phyloP scores from a whole-genome alignment of 2,797 vertebrate species.

The Kryptolebias ocellatus region DNA sequence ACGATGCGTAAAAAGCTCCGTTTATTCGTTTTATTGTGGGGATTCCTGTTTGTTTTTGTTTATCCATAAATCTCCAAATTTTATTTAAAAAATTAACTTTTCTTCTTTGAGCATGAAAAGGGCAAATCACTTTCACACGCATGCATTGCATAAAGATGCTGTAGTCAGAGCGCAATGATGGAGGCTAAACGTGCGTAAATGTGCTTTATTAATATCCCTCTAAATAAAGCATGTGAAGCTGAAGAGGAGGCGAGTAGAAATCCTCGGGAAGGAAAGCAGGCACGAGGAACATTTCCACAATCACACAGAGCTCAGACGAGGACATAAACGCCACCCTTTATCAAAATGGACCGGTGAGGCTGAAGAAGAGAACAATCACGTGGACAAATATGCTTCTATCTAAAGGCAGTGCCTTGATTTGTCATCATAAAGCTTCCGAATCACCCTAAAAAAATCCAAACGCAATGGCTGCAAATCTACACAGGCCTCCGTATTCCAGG shows the following conservation, averaged over 20 bases:
- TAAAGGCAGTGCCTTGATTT: constrained; percentile 96
- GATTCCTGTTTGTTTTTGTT: background rate
- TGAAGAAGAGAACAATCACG: constrained; percentile 94
- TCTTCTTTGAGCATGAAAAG: background rate
- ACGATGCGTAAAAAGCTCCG: background rate
- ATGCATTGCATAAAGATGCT: background rate
- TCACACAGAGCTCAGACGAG: constrained; percentile 67
- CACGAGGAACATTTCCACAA: constrained; percentile 63
- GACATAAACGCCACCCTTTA: constrained; percentile 81
- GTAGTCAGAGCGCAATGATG: background rate
- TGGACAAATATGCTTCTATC: constrained; percentile 96
- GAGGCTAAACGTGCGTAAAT: constrained; percentile 3
- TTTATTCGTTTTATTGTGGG: constrained; percentile 1
- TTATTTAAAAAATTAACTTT: background rate
- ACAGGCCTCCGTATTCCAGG: constrained; percentile 75
- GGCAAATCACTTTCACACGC: constrained; percentile 5
- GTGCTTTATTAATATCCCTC: constrained; percentile 5
- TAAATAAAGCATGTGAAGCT: constrained; percentile 5
- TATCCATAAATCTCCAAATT: background rate
- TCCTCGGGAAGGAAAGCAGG: constrained; percentile 49
- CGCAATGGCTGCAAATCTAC: constrained; percentile 74
- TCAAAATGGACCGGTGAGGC: constrained; percentile 84
- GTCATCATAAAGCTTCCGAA: constrained; percentile 92
- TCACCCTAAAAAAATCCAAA: constrained; percentile 82
- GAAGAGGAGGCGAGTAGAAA: constrained; percentile 31